Evolutionary conservation across 2,797 vertebrate genomes (phyloP), one percentile per base, ranked within the genome.

Genomic region (Pangasius sanitwongsei): DNA sequence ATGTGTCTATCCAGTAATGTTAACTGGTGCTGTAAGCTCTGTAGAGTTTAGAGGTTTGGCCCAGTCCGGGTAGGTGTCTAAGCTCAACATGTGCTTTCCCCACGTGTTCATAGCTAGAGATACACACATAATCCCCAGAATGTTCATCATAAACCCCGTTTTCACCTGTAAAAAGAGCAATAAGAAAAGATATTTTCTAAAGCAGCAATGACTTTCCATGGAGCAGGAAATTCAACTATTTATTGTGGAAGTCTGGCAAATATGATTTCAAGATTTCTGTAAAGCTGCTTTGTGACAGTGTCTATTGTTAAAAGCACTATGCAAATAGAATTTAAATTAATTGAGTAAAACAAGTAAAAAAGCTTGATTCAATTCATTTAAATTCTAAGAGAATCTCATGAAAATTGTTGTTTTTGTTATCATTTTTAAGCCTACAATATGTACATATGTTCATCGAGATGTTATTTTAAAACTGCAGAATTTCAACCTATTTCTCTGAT

Each of bases 41-140:
- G 97, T 96, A 86, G 90, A 83, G 80, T 98, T 99, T 89, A 93
- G 57, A 12, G 93, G 87, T 50, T 95, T 95, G 83, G 97, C 98
- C 98, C 98, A 99, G 1, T 97, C 97, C 7, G 98, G 98, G 92
- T 97, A 98, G 50, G 93, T 92, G 86, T 95, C 93, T 91, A 99
- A 92, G 91, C 95, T 93, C 91, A 99, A 99, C 97, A 99, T 97
- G 93, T 94, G 93, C 61, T 96, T 91, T 7, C 97, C 98, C 98
- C 98, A 99, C 0, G 98, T 99, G 92, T 99, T 99, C 94, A 99
- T 97, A 90, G 98, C 98, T 93, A 99, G 91, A 92, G 96, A 95
- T 91, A 99, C 96, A 12, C 97, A 97, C 70, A 99, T 90, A 90
- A 99, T 92, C 0, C 98, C 98, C 94, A 99, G 95, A 90, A 99